Conservation (phyloP, 2,113 vertebrate species). For the Stictonetta naevosa region DNA sequence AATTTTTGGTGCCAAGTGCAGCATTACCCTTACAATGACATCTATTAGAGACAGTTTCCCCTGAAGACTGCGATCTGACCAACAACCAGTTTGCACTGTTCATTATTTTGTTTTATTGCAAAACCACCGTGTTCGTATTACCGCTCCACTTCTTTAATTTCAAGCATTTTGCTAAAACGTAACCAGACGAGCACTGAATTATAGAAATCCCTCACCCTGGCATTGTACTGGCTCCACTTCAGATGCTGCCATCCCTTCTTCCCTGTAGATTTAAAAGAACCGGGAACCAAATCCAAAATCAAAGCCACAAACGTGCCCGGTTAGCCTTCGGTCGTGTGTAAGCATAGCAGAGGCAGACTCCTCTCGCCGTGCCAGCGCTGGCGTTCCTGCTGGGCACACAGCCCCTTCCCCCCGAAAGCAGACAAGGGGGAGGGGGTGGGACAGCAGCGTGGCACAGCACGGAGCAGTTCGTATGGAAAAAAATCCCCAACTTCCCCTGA, state of each 20-base stretch:
- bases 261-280: background rate
- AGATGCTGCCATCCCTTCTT: background rate
- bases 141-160: background rate
- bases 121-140: background rate
- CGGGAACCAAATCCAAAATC: background rate
- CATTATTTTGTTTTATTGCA: background rate
- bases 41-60: background rate
- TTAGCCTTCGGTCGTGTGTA: background rate
- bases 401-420: background rate
- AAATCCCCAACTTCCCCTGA: constrained; percentile 29
- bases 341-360: background rate
- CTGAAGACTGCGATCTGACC: constrained; percentile 27
- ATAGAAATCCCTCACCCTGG: background rate
- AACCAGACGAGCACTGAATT: background rate
- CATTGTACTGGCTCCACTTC: background rate
- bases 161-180: background rate
- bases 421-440: background rate
- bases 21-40: constrained; percentile 30
- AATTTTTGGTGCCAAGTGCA: constrained; percentile 48
- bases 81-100: background rate
- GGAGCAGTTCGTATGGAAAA: background rate
- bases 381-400: background rate
- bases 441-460: constrained; percentile 7
- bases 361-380: background rate
- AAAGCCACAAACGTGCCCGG: background rate